Evolutionary conservation across 2,113 vertebrate species (phyloP).

Genomic region (Spilogale gracilis): DNA sequence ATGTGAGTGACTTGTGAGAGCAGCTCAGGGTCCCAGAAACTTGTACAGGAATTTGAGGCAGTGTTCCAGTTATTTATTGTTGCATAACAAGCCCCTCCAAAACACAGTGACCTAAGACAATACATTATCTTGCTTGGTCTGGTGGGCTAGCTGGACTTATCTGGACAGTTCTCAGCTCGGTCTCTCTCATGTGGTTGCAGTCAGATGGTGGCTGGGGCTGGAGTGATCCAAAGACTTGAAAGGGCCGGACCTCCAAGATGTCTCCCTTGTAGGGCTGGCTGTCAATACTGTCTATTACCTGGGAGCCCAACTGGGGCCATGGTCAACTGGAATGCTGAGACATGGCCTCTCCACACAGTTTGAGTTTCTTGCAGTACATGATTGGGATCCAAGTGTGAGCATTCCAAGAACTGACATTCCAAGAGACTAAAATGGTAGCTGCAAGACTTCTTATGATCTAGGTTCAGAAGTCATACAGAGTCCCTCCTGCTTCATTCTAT

Average conservation of each 20-base stretch:
- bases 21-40: not conserved
- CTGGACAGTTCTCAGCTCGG: not conserved
- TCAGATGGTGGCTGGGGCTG: not conserved
- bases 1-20: not conserved
- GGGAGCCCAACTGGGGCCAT: not conserved
- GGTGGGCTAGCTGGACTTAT: not conserved
- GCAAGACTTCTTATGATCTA: not conserved
- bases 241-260: not conserved
- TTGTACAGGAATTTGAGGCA: not conserved
- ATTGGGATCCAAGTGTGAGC: not conserved
- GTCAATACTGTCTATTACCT: too few relatives aligned
- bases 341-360: not conserved
- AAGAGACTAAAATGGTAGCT: not conserved
- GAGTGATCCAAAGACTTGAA: not conserved
- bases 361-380: not conserved
- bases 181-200: not conserved
- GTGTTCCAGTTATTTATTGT: not conserved
- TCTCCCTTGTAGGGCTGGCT: accelerated
- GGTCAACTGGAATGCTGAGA: not conserved
- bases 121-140: not conserved
- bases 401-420: not conserved
- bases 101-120: not conserved
- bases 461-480: not conserved
- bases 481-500: not conserved
- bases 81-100: not conserved